Evolutionary conservation across 1,140 invertebrate species (phyloP).

Genomic region (Lepidotrigona ventralis): DNA sequence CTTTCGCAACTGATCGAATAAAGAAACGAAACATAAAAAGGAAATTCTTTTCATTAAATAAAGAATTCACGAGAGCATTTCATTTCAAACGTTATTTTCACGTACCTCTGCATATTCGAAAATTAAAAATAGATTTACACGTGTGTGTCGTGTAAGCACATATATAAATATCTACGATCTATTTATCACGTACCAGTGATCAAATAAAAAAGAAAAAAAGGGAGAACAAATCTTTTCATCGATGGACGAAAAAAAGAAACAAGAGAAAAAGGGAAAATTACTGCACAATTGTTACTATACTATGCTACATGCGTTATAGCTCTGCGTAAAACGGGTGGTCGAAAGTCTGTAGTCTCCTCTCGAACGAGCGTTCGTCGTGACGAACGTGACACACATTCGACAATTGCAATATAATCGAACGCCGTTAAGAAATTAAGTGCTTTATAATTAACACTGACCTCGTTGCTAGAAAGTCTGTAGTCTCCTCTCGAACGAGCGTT

Average conservation of each 20-base stretch:
- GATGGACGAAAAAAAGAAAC: not conserved
- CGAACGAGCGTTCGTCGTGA: not conserved
- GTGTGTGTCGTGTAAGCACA: too few relatives aligned
- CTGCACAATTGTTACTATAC: not conserved
- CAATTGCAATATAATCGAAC: not conserved
- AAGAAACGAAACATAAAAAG: too few relatives aligned
- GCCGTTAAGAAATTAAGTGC: not conserved
- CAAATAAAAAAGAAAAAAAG: not conserved
- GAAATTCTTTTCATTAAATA: too few relatives aligned
- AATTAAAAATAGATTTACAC: too few relatives aligned
- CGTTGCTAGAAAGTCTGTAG: too few relatives aligned
- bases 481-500: not conserved
- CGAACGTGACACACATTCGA: constrained; percentile 2
- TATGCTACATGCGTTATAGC: not conserved
- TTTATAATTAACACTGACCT: constrained; percentile 72
- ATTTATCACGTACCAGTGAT: too few relatives aligned
- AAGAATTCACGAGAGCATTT: too few relatives aligned
- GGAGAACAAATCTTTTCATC: too few relatives aligned
- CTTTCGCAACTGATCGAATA: too few relatives aligned
- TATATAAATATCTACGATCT: not conserved
- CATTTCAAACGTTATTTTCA: too few relatives aligned
- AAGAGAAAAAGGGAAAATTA: not conserved
- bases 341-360: constrained; percentile 7
- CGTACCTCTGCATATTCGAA: too few relatives aligned
- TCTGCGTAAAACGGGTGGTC: not conserved